Evolutionary conservation across 2,113 vertebrate species (phyloP).

Genomic region (Rhegmatorhina hoffmannsi): DNA sequence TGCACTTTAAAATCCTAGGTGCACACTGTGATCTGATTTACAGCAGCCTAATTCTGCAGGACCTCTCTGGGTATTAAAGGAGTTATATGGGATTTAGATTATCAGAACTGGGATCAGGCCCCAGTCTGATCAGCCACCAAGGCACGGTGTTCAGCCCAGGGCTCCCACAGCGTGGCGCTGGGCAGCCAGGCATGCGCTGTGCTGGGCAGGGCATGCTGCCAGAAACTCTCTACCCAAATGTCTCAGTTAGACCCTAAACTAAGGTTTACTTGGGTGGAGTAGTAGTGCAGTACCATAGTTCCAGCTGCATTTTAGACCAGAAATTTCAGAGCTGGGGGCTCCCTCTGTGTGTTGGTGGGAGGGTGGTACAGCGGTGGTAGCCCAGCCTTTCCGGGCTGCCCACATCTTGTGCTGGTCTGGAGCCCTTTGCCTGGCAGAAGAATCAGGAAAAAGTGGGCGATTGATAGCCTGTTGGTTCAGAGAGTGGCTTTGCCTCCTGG

Average conservation of each 20-base stretch:
- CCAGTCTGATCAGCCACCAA: not conserved
- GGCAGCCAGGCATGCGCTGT: not conserved
- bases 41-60: not conserved
- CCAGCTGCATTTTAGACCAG: not conserved
- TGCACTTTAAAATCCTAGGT: not conserved
- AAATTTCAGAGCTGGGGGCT: not conserved
- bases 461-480: not conserved
- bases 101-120: not conserved
- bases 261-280: not conserved
- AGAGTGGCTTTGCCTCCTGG: rapidly evolving
- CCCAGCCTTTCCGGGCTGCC: not conserved
- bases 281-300: not conserved
- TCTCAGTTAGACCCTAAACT: not conserved
- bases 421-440: not conserved
- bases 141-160: not conserved
- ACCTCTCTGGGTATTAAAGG: slow-evolving; percentile 4
- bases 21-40: slow-evolving; percentile 30
- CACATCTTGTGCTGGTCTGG: rapidly evolving
- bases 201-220: rapidly evolving
- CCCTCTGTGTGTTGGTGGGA: rapidly evolving
- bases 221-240: not conserved
- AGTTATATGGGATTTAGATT: slow-evolving; percentile 21
- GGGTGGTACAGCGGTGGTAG: rapidly evolving
- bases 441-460: not conserved
- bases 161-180: not conserved